Evolutionary conservation across 2,113 vertebrate species (phyloP).

Genomic region (Bujurquina vittata): DNA sequence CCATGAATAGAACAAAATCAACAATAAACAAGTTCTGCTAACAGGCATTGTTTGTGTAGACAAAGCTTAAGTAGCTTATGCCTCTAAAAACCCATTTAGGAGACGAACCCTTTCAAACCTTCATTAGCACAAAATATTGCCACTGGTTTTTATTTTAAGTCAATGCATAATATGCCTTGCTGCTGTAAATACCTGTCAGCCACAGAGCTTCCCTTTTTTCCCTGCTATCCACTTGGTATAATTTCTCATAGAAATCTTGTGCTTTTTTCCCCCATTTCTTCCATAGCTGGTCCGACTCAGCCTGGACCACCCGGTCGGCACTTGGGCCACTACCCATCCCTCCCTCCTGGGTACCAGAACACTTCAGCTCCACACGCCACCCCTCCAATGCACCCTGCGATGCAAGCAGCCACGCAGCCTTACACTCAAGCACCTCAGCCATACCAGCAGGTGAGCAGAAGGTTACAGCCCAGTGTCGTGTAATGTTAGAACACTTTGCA

Average conservation of each 20-base stretch:
- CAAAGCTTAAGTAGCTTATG: neutral
- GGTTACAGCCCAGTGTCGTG: too few relatives aligned
- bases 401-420: slow-evolving; percentile 81
- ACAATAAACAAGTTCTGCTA: neutral
- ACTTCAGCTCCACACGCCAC: slow-evolving; percentile 60
- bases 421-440: slow-evolving; percentile 84
- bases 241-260: neutral
- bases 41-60: neutral
- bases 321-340: slow-evolving; percentile 89
- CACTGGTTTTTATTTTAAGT: slow-evolving; percentile 3
- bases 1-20: neutral
- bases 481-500: neutral
- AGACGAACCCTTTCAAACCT: neutral
- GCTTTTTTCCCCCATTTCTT: neutral
- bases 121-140: neutral
- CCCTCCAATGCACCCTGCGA: slow-evolving; percentile 76
- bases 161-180: neutral
- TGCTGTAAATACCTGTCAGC: neutral
- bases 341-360: slow-evolving; percentile 92
- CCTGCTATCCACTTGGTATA: neutral
- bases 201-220: neutral
- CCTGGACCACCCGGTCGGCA: slow-evolving; percentile 81
- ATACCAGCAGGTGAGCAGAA: slow-evolving; percentile 86
- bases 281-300: slow-evolving; percentile 72
- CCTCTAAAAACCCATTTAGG: neutral